Evolutionary conservation across 2,113 vertebrate genomes (phyloP).

Genomic region (Brevimyrus niger): DNA sequence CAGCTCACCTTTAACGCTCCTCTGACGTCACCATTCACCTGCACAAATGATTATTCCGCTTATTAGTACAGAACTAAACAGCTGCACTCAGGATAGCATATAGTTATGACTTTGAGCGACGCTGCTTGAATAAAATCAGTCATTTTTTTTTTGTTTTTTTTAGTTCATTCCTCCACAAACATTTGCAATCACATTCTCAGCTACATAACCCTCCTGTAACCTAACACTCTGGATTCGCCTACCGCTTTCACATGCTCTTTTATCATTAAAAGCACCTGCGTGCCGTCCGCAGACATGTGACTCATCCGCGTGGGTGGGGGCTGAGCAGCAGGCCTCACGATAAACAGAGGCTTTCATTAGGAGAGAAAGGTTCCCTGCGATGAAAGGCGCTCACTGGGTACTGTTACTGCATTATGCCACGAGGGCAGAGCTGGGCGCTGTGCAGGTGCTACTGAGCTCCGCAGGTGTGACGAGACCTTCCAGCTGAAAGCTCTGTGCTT

Average conservation of each 20-base stretch:
- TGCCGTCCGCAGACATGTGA: neutral
- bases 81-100: neutral
- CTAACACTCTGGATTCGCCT: neutral
- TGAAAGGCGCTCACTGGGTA: neutral
- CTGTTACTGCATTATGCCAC: neutral
- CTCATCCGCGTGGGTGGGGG: neutral
- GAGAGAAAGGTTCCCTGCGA: neutral
- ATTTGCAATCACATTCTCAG: neutral
- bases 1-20: neutral
- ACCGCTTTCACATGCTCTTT: neutral
- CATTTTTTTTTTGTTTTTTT: neutral
- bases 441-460: neutral
- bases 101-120: neutral
- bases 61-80: neutral
- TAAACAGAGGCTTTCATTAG: slow-evolving; percentile 3
- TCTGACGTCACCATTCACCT: neutral
- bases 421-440: neutral
- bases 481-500: neutral
- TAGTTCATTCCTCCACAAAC: neutral
- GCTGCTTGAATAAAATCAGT: neutral
- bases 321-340: neutral
- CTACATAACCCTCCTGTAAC: neutral
- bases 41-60: neutral
- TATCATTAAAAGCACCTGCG: neutral
- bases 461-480: neutral